Percentiles rank a stretch among this genome's conserved stretches.
phyloP scores from a whole-genome alignment of 2,113 vertebrate genomes.

The Erythrocercus mccallii region DNA sequence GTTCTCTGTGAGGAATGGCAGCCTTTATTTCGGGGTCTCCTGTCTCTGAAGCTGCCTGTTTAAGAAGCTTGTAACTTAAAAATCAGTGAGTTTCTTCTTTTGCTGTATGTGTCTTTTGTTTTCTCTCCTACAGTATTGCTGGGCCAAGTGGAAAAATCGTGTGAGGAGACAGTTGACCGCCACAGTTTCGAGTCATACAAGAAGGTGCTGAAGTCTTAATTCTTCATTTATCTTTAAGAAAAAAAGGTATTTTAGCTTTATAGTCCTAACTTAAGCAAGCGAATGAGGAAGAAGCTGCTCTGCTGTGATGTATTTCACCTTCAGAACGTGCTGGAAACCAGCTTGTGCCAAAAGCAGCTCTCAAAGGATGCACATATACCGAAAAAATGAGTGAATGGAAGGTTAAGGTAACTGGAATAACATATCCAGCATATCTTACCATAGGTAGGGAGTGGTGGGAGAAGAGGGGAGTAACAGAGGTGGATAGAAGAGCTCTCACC shows the following conservation, averaged over 20 bases:
- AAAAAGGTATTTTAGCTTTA: not conserved
- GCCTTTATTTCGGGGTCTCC: not conserved
- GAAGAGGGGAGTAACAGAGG: not conserved
- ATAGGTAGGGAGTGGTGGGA: not conserved
- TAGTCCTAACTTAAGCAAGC: not conserved
- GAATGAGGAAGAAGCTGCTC: not conserved
- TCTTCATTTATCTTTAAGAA: not conserved
- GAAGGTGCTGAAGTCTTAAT: not conserved
- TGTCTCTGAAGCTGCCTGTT: not conserved
- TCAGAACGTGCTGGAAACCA: not conserved
- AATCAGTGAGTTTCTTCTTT: not conserved
- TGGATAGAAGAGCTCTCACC: not conserved
- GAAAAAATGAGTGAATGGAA: not conserved
- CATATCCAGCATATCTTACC: rapidly evolving
- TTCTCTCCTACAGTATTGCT: not conserved
- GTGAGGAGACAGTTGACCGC: not conserved
- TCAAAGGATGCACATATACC: rapidly evolving
- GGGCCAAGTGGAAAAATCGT: not conserved
- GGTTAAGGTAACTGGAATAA: not conserved
- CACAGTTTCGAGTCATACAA: not conserved
- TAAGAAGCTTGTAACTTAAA: not conserved
- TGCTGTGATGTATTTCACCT: not conserved
- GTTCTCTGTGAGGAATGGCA: not conserved
- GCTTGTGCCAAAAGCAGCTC: not conserved
- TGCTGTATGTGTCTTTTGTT: not conserved